A percentile compares a stretch with the other conserved stretches of the same genome.
These are phyloP conservation scores for Germaria angustata DNA, from an alignment of 2,888 invertebrate species.

Conservation along the genomic window DNA sequence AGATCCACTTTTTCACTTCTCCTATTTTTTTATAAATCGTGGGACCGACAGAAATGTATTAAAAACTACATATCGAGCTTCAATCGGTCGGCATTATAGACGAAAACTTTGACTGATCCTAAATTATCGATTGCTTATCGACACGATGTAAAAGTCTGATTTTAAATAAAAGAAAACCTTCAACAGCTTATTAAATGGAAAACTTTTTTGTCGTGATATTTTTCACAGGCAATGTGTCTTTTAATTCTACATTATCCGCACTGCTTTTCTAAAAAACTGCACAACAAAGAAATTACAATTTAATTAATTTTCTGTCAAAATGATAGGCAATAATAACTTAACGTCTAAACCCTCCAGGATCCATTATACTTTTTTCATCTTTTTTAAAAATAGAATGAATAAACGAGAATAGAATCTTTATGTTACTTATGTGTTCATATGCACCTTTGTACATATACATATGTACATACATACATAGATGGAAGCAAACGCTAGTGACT, in stretches of 20 bases:
- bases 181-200: neutral
- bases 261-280: neutral
- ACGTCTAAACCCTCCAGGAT: conserved; percentile 55
- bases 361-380: conserved; percentile 1
- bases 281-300: conserved; percentile 46
- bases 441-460: too few relatives aligned
- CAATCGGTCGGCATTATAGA: too few relatives aligned
- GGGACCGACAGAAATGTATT: too few relatives aligned
- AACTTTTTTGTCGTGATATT: neutral
- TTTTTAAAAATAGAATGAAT: neutral
- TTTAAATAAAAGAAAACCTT: neutral
- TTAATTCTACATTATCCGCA: neutral
- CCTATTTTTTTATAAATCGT: too few relatives aligned
- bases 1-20: too few relatives aligned
- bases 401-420: conserved; percentile 21
- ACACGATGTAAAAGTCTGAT: too few relatives aligned
- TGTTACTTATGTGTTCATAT: too few relatives aligned
- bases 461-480: neutral
- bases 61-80: too few relatives aligned
- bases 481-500: neutral
- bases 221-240: neutral
- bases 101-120: too few relatives aligned
- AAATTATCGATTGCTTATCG: too few relatives aligned
- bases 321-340: conserved; percentile 57
- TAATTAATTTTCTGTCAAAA: conserved; percentile 66